phyloP scores from a whole-genome alignment of 2,113 vertebrate species.

The Sylvietta virens region DNA sequence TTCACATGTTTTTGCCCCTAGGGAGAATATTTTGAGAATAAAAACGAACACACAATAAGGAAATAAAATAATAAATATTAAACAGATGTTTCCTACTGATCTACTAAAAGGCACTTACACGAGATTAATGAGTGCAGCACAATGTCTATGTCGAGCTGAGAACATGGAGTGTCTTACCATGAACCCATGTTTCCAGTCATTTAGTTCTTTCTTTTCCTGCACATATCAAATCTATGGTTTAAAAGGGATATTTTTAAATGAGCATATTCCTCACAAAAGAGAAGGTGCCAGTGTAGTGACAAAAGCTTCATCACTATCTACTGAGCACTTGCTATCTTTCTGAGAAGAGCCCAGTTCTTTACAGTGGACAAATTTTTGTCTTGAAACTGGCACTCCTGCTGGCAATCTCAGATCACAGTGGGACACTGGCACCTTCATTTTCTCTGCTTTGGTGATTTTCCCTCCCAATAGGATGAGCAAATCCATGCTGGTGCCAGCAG shows the following conservation, averaged over 20 bases:
- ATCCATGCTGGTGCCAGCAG: background rate
- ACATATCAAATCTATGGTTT: background rate
- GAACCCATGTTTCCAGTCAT: background rate
- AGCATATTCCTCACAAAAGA: background rate
- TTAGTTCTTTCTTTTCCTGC: background rate
- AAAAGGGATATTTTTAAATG: background rate
- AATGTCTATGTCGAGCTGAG: background rate
- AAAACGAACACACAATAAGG: background rate
- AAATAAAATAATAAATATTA: conserved; percentile 7
- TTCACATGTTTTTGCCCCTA: background rate
- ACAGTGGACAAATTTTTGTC: background rate
- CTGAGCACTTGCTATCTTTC: background rate
- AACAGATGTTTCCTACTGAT: background rate
- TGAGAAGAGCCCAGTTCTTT: background rate
- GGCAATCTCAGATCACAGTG: background rate
- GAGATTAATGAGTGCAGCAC: background rate
- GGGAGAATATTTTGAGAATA: background rate
- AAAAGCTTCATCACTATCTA: background rate
- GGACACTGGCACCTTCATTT: background rate
- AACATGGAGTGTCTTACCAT: background rate
- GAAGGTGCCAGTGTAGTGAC: background rate
- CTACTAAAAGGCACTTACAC: background rate
- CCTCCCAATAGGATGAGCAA: background rate
- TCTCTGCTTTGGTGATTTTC: background rate
- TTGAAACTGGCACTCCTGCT: background rate